Evolutionary conservation across 2,888 invertebrate species (phyloP).

Genomic region (Deroplatys truncata): DNA sequence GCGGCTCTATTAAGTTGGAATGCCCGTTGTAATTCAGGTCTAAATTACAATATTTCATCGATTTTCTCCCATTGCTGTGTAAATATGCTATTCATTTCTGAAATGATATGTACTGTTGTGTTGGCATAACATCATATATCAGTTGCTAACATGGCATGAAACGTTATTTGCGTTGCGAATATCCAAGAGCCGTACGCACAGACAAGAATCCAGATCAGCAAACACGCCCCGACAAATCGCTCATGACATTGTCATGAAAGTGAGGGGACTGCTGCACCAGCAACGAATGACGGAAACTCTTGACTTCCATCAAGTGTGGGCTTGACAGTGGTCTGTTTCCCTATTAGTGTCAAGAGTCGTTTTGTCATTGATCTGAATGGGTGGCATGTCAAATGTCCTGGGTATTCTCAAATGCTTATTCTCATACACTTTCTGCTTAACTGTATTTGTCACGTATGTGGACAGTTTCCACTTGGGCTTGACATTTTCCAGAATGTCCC

Average conservation of each 20-base stretch:
- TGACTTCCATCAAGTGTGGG: neutral
- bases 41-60: too few relatives aligned
- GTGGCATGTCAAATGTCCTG: neutral
- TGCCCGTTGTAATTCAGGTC: too few relatives aligned
- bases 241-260: neutral
- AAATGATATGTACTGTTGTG: neutral
- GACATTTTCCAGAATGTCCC: too few relatives aligned
- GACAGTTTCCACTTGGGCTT: too few relatives aligned
- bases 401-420: neutral
- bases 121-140: neutral
- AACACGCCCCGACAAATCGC: neutral
- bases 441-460: too few relatives aligned
- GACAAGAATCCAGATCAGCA: neutral
- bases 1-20: too few relatives aligned
- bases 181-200: too few relatives aligned
- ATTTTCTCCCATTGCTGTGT: too few relatives aligned
- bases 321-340: neutral
- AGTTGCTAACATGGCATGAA: neutral
- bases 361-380: neutral
- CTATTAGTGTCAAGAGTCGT: neutral
- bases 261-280: neutral
- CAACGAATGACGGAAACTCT: neutral
- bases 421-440: neutral
- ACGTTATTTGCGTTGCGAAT: neutral
- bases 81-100: neutral